Evolutionary conservation across 2,888 invertebrate species (phyloP).

Genomic region (Cheiracanthium punctorium): DNA sequence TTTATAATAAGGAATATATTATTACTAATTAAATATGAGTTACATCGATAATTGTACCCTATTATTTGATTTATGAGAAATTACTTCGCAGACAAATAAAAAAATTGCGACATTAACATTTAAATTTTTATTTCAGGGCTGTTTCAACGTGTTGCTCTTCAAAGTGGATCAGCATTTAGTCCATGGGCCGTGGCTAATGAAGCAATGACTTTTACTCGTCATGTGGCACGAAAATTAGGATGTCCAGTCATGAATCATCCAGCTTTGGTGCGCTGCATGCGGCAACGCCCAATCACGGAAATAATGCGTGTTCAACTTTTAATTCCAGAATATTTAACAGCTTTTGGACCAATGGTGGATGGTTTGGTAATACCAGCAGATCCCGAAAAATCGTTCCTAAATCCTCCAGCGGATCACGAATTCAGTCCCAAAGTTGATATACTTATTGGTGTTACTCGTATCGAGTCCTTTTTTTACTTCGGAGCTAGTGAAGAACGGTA

Average conservation of each 20-base stretch:
- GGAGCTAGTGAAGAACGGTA: constrained; percentile 88
- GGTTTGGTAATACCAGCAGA: constrained; percentile 81
- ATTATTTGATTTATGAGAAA: too few relatives aligned
- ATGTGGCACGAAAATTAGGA: constrained; percentile 79
- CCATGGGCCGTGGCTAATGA: constrained; percentile 85
- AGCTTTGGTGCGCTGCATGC: constrained; percentile 88
- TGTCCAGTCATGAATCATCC: constrained; percentile 79
- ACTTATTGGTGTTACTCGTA: constrained; percentile 91
- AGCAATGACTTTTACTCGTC: constrained; percentile 78
- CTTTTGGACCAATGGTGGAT: constrained; percentile 95
- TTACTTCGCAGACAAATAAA: too few relatives aligned
- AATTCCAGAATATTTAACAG: constrained; percentile 86
- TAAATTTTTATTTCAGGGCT: constrained; percentile 80
- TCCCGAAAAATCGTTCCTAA: constrained; percentile 75
- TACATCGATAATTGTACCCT: too few relatives aligned
- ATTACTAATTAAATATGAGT: too few relatives aligned
- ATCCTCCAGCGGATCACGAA: constrained; percentile 21
- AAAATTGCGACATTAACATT: too few relatives aligned
- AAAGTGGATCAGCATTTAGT: constrained; percentile 87
- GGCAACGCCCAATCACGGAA: constrained; percentile 85
- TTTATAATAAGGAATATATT: too few relatives aligned
- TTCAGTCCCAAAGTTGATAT: constrained; percentile 82
- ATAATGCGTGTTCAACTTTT: constrained; percentile 85
- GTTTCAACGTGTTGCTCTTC: constrained; percentile 83
- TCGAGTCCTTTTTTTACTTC: constrained; percentile 94